These are phyloP conservation scores for Neoaliturus tenellus DNA, from an alignment of 2,888 invertebrate species.

Conservation along the genomic window DNA sequence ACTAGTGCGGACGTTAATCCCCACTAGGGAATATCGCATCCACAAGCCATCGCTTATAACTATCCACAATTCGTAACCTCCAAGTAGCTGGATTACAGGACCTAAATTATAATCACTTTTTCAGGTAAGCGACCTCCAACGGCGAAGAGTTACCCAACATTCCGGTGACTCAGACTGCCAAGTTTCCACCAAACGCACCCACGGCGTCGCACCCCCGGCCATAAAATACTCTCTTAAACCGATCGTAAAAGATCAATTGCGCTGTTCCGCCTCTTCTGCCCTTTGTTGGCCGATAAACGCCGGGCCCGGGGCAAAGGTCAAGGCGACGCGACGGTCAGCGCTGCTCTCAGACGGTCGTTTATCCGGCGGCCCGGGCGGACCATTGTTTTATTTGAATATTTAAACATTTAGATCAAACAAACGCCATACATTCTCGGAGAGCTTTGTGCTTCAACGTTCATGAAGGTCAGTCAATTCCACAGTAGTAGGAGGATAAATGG, in stretches of 20 bases:
- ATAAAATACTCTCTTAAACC: constrained; percentile 21
- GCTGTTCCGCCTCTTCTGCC: constrained; percentile 32
- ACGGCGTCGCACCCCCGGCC: neutral
- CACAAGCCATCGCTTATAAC: no score
- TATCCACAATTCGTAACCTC: no score
- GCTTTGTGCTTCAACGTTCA: no score
- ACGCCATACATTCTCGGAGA: no score
- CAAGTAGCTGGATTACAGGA: no score
- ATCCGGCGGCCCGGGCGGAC: neutral
- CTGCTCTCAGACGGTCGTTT: neutral
- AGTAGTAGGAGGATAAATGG: no score
- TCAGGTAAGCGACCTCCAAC: no score
- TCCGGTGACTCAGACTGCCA: neutral
- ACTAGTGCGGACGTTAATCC: no score
- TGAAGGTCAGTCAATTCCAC: no score
- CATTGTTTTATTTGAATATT: constrained; percentile 8
- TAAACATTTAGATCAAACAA: neutral
- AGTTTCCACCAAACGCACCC: neutral
- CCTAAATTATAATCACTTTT: no score
- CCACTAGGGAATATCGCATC: no score
- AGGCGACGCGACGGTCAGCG: neutral
- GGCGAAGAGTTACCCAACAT: no score
- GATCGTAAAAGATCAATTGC: constrained; percentile 30
- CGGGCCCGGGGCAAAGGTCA: neutral
- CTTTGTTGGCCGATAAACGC: neutral